A percentile compares a stretch with the other conserved stretches of the same genome.
phyloP scores from a whole-genome alignment of 1,140 invertebrate species.

The Reticulitermes speratus region DNA sequence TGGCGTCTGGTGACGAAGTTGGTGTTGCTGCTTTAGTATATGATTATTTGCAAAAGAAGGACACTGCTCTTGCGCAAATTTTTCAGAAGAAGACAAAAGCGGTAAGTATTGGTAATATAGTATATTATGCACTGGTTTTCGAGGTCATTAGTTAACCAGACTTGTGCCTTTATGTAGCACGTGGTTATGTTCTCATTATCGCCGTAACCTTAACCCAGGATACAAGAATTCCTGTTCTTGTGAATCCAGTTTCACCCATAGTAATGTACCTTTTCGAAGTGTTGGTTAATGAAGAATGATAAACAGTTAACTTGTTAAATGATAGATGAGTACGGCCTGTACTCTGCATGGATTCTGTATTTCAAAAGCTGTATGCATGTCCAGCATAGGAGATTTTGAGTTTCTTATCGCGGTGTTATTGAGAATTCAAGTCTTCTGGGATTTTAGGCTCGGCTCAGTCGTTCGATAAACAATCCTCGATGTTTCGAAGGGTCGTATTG shows the following conservation, averaged over 20 bases:
- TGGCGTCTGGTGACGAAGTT: conserved; percentile 13
- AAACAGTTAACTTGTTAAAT: too few relatives aligned
- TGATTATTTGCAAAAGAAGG: conserved; percentile 56
- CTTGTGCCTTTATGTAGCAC: not conserved
- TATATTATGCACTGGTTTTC: not conserved
- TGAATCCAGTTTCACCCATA: not conserved
- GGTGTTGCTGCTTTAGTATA: conserved; percentile 46
- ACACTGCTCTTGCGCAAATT: conserved; percentile 55
- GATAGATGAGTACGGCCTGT: too few relatives aligned
- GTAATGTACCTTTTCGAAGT: too few relatives aligned
- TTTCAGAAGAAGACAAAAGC: conserved; percentile 61
- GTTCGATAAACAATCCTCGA: too few relatives aligned
- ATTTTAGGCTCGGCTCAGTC: too few relatives aligned
- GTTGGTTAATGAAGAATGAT: too few relatives aligned
- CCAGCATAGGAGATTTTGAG: too few relatives aligned
- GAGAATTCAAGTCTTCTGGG: too few relatives aligned
- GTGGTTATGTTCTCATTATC: not conserved
- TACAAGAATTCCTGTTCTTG: not conserved
- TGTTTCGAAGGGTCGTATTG: too few relatives aligned
- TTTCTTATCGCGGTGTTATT: too few relatives aligned
- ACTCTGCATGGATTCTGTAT: too few relatives aligned
- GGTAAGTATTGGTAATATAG: conserved; percentile 49
- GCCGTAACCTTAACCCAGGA: not conserved
- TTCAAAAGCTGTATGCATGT: too few relatives aligned
- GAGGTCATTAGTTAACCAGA: not conserved